Evolutionary conservation across 2,113 vertebrate genomes (phyloP), one percentile per base, ranked within the genome.

Genomic region (Cichladusa arquata): DNA sequence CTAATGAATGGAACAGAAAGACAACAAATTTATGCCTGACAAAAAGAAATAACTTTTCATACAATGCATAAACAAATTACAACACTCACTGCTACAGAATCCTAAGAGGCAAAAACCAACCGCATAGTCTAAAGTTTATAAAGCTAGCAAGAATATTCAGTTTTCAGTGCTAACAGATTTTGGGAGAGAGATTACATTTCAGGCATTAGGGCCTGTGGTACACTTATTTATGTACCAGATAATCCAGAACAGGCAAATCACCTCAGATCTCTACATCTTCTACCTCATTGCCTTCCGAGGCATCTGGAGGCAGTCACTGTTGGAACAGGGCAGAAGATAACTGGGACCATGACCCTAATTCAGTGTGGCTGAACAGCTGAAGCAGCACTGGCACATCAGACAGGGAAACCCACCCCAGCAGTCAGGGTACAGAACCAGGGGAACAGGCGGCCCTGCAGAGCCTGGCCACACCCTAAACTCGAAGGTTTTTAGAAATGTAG

Each of bases 361-460:
- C 34, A 23, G 19, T 31, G 42, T 33, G 54, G 56, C 58, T 36
- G 34, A 48, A 28, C 23, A 82, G 26, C 45, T 81, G 70, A 48
- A 79, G 40, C 0, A 11, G 33, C n/a, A 34, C 40, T 24, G 14
- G 67, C 54, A 45, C 15, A 24, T 34, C 42, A 33, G 31, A 12
- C 13, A 69, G 48, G 23, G 18, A 80, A 79, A 61, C 15, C n/a
- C 58, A 58, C 9, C 15, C 9, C 2, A 61, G 19, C 4, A 36
- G 29, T 3, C 54, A 34, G 40, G 61, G 71, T 14, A 58, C 11
- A 8, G 1, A 40, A 44, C 5, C 17, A 38, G 14, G 0, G 6
- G 36, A 29, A 70, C 18, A 62, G 57, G 40, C 0, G 0, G 36
- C 8, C 48, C 40, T 33, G 31, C 1, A 6, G 28, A 67, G 73